These are phyloP conservation scores for Cenopis cana DNA, from an alignment of 2,888 invertebrate genomes.

Conservation along the genomic window DNA sequence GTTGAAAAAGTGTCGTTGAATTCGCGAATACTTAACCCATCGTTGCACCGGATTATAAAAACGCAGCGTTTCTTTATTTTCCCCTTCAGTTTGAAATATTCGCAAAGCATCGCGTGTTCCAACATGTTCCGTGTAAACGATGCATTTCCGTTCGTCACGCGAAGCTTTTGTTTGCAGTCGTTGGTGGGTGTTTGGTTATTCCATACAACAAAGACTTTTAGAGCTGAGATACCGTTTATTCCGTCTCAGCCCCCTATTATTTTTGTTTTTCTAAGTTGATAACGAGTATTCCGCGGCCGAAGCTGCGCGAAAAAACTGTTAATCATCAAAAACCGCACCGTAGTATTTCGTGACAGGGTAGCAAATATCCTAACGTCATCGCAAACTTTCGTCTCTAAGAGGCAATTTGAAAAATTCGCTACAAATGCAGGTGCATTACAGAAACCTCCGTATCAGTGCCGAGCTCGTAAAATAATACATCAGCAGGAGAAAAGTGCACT, in stretches of 20 bases:
- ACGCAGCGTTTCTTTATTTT: neutral
- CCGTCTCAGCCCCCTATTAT: too few relatives aligned
- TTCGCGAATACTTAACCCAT: neutral
- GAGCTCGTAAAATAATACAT: constrained; percentile 38
- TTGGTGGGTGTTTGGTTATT: neutral
- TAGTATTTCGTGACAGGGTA: neutral
- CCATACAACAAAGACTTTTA: neutral
- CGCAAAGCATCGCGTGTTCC: constrained; percentile 23
- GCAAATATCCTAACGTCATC: neutral
- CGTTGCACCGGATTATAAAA: constrained; percentile 8
- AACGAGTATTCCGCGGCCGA: too few relatives aligned
- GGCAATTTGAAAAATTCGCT: neutral
- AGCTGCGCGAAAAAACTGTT: too few relatives aligned
- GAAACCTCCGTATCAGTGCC: constrained; percentile 8
- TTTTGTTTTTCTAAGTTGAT: too few relatives aligned
- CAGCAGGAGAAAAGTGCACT: constrained; percentile 39
- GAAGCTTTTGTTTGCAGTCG: constrained; percentile 14
- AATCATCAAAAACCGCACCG: neutral
- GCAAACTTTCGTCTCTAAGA: neutral
- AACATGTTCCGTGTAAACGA: constrained; percentile 19
- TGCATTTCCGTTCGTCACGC: constrained; percentile 30
- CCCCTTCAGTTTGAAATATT: neutral
- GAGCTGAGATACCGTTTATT: too few relatives aligned
- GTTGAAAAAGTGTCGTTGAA: too few relatives aligned
- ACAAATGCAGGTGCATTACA: constrained; percentile 25